Evolutionary conservation across 35 echinoderm and acorn worm species (phyloP), one percentile per base, ranked within the genome.

Genomic region (Lytechinus variegatus): DNA sequence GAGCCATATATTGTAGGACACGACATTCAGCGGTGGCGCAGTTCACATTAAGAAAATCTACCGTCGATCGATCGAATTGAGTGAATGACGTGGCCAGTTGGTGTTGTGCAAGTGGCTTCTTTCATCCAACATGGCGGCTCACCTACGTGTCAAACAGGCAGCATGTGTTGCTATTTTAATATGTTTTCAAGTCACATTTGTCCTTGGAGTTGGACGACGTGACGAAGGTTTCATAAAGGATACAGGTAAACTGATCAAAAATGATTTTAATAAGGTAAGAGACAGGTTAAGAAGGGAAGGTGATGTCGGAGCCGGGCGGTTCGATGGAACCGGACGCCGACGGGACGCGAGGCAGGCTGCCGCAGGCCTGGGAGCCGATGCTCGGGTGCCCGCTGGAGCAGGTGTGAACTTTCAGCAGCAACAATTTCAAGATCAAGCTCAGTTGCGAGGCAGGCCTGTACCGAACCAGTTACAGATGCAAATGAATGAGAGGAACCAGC

Each of bases 71-170:
- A 16, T 60, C n/a, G n/a, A n/a, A 10, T 10, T 9, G 10, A 60
- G 3, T 16, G 57, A 60, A 12, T 10, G 57, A 10, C 8, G 57
- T 60, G 10, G 57, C 8, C 2, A n/a, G n/a, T n/a, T n/a, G n/a
- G n/a, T n/a, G n/a, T n/a, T n/a, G 2, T 44, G 33, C 33, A 44
- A 44, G 1, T 44, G 33, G 57, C 57, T 12, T 12, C 10, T 88
- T 52, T 27, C 79, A 86, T 86, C 53, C 96, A 97, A 97, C 54
- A 97, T 97, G 96, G 96, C 96, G 96, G 52, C 91, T 44, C 86
- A 52, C 57, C 94, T 97, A 97, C 96, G 96, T 97, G 96, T 97
- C 96, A 57, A 87, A 53, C 53, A 93, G 94, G 94, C 90, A 93
- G 93, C 94, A 92, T 97, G 61, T 95, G 66, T 95, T 61, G 44